phyloP scores from a whole-genome alignment of 2,888 invertebrate genomes.

The Fragum whitleyi region DNA sequence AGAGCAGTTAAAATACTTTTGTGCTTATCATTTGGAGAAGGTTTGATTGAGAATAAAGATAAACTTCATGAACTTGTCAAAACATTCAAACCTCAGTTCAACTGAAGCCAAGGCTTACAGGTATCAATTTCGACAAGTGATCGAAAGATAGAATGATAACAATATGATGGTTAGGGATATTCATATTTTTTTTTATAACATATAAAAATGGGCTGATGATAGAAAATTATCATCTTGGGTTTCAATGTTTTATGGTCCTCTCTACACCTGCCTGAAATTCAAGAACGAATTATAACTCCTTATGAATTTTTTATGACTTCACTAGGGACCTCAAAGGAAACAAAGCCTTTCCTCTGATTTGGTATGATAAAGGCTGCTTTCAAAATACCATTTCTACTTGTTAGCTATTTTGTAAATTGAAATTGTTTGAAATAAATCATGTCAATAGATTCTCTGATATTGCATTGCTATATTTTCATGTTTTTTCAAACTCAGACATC shows the following conservation, averaged over 20 bases:
- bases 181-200: background rate
- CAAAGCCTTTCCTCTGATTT: background rate
- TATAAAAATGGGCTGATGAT: background rate
- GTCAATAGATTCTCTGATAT: too few species aligned
- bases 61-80: background rate
- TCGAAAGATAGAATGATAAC: background rate
- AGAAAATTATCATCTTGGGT: background rate
- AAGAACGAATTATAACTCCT: background rate
- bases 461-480: too few species aligned
- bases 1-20: too few species aligned
- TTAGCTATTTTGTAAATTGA: too few species aligned
- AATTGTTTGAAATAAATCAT: too few species aligned
- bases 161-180: too few species aligned
- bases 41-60: too few species aligned
- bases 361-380: too few species aligned
- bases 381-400: too few species aligned
- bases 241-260: background rate
- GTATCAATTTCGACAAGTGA: background rate
- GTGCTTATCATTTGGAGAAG: too few species aligned
- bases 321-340: slow-evolving; percentile 1
- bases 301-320: background rate
- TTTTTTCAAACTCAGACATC: too few species aligned
- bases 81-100: background rate
- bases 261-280: background rate
- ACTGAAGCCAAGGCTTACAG: too few species aligned